phyloP scores from a whole-genome alignment of 2,113 vertebrate species.

The Lagopus muta region DNA sequence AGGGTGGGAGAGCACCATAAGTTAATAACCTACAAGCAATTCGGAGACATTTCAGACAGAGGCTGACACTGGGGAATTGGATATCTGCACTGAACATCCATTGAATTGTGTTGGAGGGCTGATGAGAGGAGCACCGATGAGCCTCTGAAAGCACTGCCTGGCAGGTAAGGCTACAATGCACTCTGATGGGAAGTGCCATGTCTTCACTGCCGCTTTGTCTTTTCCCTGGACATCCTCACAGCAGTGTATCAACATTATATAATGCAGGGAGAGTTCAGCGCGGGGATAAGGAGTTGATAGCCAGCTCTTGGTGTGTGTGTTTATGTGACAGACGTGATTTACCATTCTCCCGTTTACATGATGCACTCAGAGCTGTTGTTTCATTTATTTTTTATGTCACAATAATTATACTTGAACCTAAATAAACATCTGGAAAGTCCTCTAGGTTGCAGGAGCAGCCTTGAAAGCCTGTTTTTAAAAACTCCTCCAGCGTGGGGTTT shows the following conservation, averaged over 20 bases:
- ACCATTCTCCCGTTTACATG: background rate
- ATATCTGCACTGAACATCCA: background rate
- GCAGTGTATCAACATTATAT: constrained; percentile 41
- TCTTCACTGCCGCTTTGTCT: background rate
- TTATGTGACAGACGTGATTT: constrained; percentile 12
- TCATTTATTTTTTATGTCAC: background rate
- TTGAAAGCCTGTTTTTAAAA: background rate
- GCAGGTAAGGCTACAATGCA: constrained; percentile 49
- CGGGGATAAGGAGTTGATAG: background rate
- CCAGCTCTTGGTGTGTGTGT: background rate
- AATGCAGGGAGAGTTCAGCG: constrained; percentile 32
- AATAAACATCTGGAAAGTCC: background rate
- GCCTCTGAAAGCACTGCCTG: constrained; percentile 19
- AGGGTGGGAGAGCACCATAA: constrained; percentile 43
- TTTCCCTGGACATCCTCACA: background rate
- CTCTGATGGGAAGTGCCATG: background rate
- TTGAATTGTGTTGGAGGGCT: constrained; percentile 10
- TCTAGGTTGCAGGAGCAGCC: background rate
- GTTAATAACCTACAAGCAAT: constrained; percentile 47
- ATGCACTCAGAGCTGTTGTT: background rate
- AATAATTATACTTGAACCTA: background rate
- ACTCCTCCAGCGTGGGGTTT: background rate
- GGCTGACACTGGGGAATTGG: constrained; percentile 19
- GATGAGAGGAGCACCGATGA: constrained; percentile 31
- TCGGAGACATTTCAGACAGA: constrained; percentile 15